phyloP scores from a whole-genome alignment of 2,113 vertebrate species.

The Oxygymnocypris stewartii region DNA sequence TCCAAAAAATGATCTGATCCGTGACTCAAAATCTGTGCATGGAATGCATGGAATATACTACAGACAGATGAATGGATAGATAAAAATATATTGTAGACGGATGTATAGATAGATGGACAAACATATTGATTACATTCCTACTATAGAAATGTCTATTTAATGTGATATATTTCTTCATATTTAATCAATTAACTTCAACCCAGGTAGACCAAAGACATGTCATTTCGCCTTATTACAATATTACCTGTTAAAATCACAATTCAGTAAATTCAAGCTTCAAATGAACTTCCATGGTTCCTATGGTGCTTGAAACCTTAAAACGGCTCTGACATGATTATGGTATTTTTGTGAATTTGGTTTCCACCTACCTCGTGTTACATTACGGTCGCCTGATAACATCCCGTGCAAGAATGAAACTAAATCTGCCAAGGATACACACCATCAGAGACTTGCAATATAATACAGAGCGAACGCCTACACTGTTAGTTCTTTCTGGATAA shows the following conservation, averaged over 20 bases:
- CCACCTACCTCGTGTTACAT: constrained; percentile 21
- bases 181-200: background rate
- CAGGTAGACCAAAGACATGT: background rate
- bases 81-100: background rate
- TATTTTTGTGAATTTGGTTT: constrained; percentile 13
- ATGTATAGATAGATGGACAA: background rate
- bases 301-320: background rate
- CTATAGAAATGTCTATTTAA: background rate
- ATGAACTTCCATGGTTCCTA: no score
- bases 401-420: background rate
- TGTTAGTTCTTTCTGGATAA: constrained; percentile 13
- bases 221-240: background rate
- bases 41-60: no score
- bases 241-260: background rate
- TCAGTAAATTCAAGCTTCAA: background rate
- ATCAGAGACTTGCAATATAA: background rate
- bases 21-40: no score
- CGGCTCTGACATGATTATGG: background rate
- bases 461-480: background rate
- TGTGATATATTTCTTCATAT: background rate
- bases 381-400: constrained; percentile 3
- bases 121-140: background rate
- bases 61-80: no score
- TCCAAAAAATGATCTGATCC: no score
- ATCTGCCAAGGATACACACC: background rate